Conservation (phyloP, 2,888 invertebrate species). For the Pyrocoelia pectoralis region DNA sequence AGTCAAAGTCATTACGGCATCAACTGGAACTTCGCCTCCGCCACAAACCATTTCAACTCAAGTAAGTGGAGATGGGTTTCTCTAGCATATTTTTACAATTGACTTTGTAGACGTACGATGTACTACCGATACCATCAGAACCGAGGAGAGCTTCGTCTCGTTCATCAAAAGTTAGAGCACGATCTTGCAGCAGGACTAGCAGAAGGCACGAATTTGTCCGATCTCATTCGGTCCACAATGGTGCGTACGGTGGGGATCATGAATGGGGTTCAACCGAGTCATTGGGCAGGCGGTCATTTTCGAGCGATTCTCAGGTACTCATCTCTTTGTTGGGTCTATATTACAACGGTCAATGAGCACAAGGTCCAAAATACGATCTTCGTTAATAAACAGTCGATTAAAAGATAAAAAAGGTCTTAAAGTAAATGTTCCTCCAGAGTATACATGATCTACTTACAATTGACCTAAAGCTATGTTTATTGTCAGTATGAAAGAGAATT, state of each 20-base stretch:
- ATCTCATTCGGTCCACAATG: constrained; percentile 54
- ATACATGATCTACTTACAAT: too few relatives aligned
- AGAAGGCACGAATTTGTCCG: constrained; percentile 50
- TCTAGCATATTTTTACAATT: constrained; percentile 4
- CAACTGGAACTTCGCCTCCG: constrained; percentile 85
- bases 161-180: constrained; percentile 40
- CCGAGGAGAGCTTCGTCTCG: constrained; percentile 22
- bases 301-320: constrained; percentile 31
- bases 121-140: constrained; percentile 30
- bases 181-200: constrained; percentile 46
- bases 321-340: background rate
- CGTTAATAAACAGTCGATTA: too few relatives aligned
- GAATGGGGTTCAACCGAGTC: constrained; percentile 64
- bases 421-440: too few relatives aligned
- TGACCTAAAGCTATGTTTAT: too few relatives aligned
- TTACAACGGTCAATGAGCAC: too few relatives aligned
- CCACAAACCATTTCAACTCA: constrained; percentile 89
- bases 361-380: too few relatives aligned
- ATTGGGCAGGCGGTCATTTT: constrained; percentile 70
- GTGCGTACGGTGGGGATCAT: constrained; percentile 48
- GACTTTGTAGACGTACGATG: constrained; percentile 65
- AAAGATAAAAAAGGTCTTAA: too few relatives aligned
- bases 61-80: constrained; percentile 50
- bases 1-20: constrained; percentile 40
- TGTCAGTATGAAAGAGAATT: too few relatives aligned